Evolutionary conservation across 1,140 invertebrate species (phyloP), one percentile per base, ranked within the genome.

Genomic region (Carcinoscorpius rotundicauda): DNA sequence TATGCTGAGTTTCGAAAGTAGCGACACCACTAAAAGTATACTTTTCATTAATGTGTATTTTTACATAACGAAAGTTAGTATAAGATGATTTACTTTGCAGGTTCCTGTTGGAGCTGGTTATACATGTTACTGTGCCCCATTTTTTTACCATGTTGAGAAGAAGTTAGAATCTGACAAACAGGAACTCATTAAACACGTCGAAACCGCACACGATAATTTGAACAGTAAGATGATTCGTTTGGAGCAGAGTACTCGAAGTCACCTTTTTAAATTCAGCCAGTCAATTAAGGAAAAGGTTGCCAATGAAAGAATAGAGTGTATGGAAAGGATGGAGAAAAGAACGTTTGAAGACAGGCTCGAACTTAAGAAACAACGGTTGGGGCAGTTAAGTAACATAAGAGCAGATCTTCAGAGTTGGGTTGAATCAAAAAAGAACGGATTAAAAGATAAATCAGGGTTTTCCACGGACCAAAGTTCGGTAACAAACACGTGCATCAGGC

Each of bases 31-130:
- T 29, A 29, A 29, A 29, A 29, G 29, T 29, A 29, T 29, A 29
- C 29, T 0, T 29, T 29, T 29, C 2, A 29, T 29, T 29, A 29
- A 29, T 29, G 29, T 29, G 29, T 29, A 29, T 29, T 29, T 29
- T 29, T 29, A 29, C 29, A 29, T 1, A 29, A 29, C 29, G 2
- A 29, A 29, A 29, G 29, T 29, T 29, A 29, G 0, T 29, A 29
- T 29, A 29, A 29, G 2, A 29, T 29, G 29, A 2, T 29, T 62
- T 67, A 64, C 59, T 57, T 69, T 67, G 69, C 72, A 83, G 78
- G 93, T 93, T 4, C 92, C 92, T 0, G 85, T 94, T 6, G 91
- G 92, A 3, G 87, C 91, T 6, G 88, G 89, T 0, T 89, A 90
- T 72, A 87, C 87, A 3, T 91, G 88, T 74, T 87, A 88, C 72